Evolutionary conservation across 2,113 vertebrate species (phyloP).

Genomic region (Telmatochromis sp.): DNA sequence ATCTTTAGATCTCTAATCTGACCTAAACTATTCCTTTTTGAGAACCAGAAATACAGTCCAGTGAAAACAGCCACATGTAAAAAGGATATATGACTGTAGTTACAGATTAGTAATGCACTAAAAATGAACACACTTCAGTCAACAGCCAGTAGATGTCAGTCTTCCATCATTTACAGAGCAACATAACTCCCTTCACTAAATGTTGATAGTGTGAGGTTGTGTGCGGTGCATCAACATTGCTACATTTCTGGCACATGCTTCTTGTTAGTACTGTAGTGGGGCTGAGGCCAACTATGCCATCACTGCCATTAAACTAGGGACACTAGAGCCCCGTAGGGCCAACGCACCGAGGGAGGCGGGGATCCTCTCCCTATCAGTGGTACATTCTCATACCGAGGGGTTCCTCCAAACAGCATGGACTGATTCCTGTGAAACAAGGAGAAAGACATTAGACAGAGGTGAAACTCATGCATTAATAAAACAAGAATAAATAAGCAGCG

Average conservation of each 20-base stretch:
- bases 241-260: not conserved
- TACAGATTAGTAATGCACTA: not conserved
- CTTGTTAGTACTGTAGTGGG: not conserved
- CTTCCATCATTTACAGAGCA: slow-evolving; percentile 17
- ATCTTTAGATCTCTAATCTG: not conserved
- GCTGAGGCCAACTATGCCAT: not conserved
- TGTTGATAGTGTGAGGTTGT: not conserved
- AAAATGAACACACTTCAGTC: not conserved
- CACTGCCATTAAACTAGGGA: slow-evolving; percentile 36
- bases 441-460: not conserved
- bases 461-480: not conserved
- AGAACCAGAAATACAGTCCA: not conserved
- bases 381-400: slow-evolving; percentile 92
- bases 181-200: not conserved
- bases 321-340: slow-evolving; percentile 44
- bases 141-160: slow-evolving; percentile 62
- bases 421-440: slow-evolving; percentile 81
- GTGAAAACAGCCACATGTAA: not conserved
- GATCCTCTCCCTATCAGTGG: slow-evolving; percentile 91
- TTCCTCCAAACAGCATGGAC: slow-evolving; percentile 87
- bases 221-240: not conserved
- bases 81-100: not conserved
- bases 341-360: slow-evolving; percentile 90
- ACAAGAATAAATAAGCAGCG: not conserved
- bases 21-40: not conserved